These are phyloP conservation scores for Anas bernieri DNA, from an alignment of 2,797 vertebrate species.

Conservation along the genomic window DNA sequence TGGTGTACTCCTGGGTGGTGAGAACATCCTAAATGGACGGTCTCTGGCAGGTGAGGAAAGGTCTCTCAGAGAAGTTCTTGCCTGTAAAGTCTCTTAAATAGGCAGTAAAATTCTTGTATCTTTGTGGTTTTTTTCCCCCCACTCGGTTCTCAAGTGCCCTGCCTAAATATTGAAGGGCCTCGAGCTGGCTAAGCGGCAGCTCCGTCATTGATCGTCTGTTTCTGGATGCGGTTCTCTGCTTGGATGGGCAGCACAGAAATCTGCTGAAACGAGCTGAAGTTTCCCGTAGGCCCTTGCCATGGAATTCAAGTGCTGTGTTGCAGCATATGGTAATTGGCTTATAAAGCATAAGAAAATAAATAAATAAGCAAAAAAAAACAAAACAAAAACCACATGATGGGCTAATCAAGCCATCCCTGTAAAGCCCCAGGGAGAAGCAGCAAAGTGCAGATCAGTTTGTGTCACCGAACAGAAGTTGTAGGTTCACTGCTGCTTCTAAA, in stretches of 20 bases:
- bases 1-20: background rate
- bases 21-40: background rate
- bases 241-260: background rate
- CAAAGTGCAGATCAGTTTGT: background rate
- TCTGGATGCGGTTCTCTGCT: conserved; percentile 30
- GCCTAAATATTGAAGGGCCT: background rate
- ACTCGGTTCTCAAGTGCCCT: background rate
- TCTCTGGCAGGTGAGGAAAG: background rate
- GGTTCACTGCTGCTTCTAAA: background rate
- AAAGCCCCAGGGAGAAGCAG: background rate
- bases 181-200: background rate
- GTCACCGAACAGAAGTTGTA: background rate
- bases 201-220: conserved; percentile 22
- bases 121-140: background rate
- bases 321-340: background rate
- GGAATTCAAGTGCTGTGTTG: background rate
- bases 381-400: background rate
- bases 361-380: too few species aligned
- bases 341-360: background rate
- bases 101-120: background rate
- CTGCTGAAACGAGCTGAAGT: background rate
- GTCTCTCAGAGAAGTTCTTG: background rate
- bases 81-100: background rate
- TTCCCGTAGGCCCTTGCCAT: background rate
- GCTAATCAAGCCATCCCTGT: background rate